Evolutionary conservation across 2,797 vertebrate species (phyloP).

Genomic region (Hypotaenidia okinawae): DNA sequence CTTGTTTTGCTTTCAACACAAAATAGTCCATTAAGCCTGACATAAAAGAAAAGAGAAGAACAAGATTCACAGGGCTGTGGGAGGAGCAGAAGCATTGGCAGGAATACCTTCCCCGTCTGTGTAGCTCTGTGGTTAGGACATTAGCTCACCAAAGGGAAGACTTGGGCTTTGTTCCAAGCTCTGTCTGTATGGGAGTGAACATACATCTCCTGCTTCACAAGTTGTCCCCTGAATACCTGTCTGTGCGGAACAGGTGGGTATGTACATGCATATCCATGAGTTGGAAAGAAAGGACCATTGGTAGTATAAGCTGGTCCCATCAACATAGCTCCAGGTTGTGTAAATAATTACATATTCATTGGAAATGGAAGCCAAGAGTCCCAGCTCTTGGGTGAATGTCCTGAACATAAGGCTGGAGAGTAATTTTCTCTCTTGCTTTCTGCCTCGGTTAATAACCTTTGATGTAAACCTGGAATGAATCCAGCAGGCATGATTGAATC

Average conservation of each 20-base stretch:
- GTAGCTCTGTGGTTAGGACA: neutral
- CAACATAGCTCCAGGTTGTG: neutral
- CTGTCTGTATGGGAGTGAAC: neutral
- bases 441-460: neutral
- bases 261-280: too few species aligned
- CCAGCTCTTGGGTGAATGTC: neutral
- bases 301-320: neutral
- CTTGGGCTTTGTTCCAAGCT: neutral
- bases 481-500: neutral
- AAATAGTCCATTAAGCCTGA: neutral
- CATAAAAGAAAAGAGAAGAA: neutral
- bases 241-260: neutral
- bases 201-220: neutral
- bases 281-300: neutral
- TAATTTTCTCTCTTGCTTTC: neutral
- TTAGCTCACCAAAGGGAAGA: neutral
- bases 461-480: neutral
- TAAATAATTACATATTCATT: neutral
- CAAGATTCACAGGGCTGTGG: neutral
- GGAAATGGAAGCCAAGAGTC: neutral
- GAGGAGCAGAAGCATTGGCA: neutral
- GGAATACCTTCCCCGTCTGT: neutral
- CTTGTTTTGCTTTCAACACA: neutral
- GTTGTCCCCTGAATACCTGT: neutral
- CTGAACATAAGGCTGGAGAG: conserved; percentile 19